Conservation (phyloP, 2,888 invertebrate species). For the Pristionchus fissidentatus region DNA sequence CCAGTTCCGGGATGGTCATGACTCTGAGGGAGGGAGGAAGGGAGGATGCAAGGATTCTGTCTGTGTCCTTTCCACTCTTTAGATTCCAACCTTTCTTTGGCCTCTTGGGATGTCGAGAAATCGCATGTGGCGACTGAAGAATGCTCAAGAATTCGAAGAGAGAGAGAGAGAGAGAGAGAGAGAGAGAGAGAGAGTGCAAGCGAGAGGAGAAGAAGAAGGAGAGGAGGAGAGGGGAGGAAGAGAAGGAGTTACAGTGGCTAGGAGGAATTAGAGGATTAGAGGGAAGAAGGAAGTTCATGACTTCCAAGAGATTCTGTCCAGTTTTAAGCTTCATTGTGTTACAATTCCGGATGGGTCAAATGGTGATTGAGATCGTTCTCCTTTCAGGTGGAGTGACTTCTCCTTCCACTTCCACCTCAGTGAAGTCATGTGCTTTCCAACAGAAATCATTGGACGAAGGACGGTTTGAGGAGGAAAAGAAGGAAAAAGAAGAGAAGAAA, state of each 20-base stretch:
- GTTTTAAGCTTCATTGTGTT: too few relatives aligned
- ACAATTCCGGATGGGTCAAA: background rate
- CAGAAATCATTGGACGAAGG: background rate
- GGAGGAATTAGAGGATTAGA: background rate
- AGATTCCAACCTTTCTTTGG: too few relatives aligned
- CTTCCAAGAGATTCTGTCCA: too few relatives aligned
- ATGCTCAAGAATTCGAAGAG: too few relatives aligned
- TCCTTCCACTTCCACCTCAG: conserved; percentile 8
- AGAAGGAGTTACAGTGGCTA: background rate
- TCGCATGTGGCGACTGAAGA: too few relatives aligned
- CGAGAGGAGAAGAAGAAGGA: conserved; percentile 13
- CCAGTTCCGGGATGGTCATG: too few relatives aligned
- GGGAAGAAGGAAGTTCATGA: background rate
- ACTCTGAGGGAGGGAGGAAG: too few relatives aligned
- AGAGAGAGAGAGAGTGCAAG: too few relatives aligned
- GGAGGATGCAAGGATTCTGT: too few relatives aligned
- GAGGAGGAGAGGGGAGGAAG: background rate
- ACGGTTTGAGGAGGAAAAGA: background rate
- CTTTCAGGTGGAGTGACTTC: conserved; percentile 23
- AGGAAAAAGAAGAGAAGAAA: conserved; percentile 12
- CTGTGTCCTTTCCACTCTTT: too few relatives aligned
- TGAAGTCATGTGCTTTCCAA: background rate
- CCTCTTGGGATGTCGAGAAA: too few relatives aligned
- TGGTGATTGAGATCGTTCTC: background rate
- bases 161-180: too few relatives aligned